phyloP scores from a whole-genome alignment of 2,888 invertebrate species.

The Prenolepis imparis region DNA sequence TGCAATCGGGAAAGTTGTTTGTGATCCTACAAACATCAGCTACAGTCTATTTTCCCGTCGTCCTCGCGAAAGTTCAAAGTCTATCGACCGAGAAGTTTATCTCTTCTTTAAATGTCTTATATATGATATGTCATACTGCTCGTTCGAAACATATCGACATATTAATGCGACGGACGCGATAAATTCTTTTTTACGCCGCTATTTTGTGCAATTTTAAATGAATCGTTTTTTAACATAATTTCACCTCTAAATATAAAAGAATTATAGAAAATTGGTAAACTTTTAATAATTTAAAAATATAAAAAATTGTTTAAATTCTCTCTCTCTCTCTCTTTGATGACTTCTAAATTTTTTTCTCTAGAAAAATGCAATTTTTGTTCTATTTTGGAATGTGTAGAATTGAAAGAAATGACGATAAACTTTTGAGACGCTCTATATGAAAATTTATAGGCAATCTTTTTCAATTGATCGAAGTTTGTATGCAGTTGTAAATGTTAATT shows the following conservation, averaged over 20 bases:
- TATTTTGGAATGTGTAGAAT: neutral
- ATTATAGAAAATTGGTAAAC: neutral
- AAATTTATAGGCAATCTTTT: neutral
- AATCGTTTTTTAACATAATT: neutral
- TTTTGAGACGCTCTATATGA: neutral
- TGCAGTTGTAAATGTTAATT: neutral
- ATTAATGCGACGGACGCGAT: neutral
- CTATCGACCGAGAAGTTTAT: conserved; percentile 11
- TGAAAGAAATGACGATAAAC: neutral
- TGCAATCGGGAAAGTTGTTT: conserved; percentile 54
- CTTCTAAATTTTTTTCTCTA: neutral
- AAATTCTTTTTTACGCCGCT: neutral
- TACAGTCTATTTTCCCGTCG: conserved; percentile 32
- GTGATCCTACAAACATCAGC: conserved; percentile 56
- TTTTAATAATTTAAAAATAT: neutral
- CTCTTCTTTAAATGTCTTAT: neutral
- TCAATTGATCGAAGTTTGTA: neutral
- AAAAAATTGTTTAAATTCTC: neutral
- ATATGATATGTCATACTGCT: neutral
- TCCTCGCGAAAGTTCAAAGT: conserved; percentile 12
- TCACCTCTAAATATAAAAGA: neutral
- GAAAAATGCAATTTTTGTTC: neutral
- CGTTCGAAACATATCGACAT: neutral
- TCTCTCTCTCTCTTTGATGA: too few species aligned
- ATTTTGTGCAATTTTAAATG: neutral